Evolutionary conservation across 2,113 vertebrate genomes (phyloP), one percentile per base, ranked within the genome.

Genomic region (Addax nasomaculatus): DNA sequence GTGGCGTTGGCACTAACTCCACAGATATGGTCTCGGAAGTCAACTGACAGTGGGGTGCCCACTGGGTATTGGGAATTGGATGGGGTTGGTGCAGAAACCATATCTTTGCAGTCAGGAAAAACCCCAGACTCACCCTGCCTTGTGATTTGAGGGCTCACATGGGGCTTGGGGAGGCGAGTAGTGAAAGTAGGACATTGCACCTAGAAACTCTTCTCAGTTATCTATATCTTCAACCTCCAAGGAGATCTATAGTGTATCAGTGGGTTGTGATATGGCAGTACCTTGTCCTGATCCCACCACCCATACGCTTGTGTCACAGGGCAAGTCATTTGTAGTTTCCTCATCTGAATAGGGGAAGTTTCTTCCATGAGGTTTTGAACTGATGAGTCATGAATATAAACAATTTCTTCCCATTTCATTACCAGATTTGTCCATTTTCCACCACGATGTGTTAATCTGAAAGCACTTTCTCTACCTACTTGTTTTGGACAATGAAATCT

Each of bases 231-330:
- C 43, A 79, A 33, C 1, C 12, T 47, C 27, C 45, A 19, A 29
- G 45, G 0, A 47, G 73, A 47, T 79, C 27, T 6, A 16, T 11
- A 79, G 27, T 19, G 5, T 79, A 47, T 47, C 27, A 79, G 1
- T 19, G 27, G 43, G 27, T 19, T 79, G 43, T 47, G 45, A 49
- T 29, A 79, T 33, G 27, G 2, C 25, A 29, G 14, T 33, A 10
- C 30, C 43, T 79, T 79, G 27, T 79, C 76, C 15, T 10, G 15
- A 79, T 29, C 27, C 45, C 12, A 30, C 15, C 15, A 79, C 7
- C 2, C 43, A 17, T 1, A 17, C 0, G 5, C 10, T 2, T 27
- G 25, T 58, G 4, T 57, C 57, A 27, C 4, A 2, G 7, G 29
- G 4, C 76, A 79, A 27, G 76, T 79, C 15, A 49, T 79, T 16